phyloP scores from a whole-genome alignment of 2,888 invertebrate genomes.

The Drosophila acutilabella region DNA sequence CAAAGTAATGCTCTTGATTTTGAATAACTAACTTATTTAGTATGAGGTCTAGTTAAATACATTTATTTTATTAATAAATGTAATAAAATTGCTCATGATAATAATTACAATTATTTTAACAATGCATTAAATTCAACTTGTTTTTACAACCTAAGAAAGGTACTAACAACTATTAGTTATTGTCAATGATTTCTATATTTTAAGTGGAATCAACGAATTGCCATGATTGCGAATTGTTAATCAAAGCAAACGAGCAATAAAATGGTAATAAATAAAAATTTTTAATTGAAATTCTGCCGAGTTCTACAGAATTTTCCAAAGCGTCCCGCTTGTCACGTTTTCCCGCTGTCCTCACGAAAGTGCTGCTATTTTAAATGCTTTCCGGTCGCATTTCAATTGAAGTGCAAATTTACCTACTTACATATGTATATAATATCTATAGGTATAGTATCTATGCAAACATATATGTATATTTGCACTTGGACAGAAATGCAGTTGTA shows the following conservation, averaged over 20 bases:
- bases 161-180: background rate
- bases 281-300: conserved; percentile 26
- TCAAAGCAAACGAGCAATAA: conserved; percentile 21
- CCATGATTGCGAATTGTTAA: background rate
- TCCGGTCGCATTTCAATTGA: conserved; percentile 50
- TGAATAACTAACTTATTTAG: no score
- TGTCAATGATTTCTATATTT: conserved; percentile 1
- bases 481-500: conserved; percentile 16
- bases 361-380: conserved; percentile 42
- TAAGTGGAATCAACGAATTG: conserved; percentile 14
- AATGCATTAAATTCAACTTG: background rate
- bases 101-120: background rate
- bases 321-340: conserved; percentile 35
- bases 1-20: no score
- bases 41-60: no score
- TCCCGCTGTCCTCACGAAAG: conserved; percentile 19
- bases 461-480: background rate
- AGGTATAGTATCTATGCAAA: background rate
- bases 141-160: background rate
- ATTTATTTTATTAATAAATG: no score
- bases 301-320: conserved; percentile 27
- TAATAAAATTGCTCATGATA: background rate
- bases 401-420: conserved; percentile 14
- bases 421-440: conserved; percentile 1
- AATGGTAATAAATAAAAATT: conserved; percentile 26